These are phyloP conservation scores for Plectrocnemia conspersa DNA, from an alignment of 1,140 invertebrate genomes.

Conservation along the genomic window DNA sequence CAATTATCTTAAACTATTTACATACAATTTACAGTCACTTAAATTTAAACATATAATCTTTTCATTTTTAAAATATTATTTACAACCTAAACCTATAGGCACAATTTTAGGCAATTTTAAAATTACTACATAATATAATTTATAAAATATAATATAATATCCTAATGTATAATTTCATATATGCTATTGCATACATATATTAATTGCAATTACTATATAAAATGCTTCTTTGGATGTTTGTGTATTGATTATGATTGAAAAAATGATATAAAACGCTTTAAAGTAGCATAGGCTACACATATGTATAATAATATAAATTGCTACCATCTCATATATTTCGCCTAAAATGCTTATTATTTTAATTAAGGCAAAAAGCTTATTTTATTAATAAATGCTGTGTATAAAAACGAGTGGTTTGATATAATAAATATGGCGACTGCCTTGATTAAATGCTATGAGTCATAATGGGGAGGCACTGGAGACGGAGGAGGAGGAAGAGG, in stretches of 20 bases:
- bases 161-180: slow-evolving; percentile 4
- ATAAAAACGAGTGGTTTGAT: no score
- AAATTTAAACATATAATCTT: not conserved
- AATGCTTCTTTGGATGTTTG: slow-evolving; percentile 3
- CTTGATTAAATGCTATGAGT: slow-evolving; percentile 29
- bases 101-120: slow-evolving; percentile 19
- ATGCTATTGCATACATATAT: no score
- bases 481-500: slow-evolving; percentile 68
- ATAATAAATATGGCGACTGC: slow-evolving; percentile 15
- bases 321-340: no score
- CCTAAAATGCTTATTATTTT: no score
- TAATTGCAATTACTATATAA: not conserved
- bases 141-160: slow-evolving; percentile 8
- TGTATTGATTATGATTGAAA: not conserved
- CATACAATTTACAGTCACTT: no score
- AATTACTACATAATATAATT: slow-evolving; percentile 2
- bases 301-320: no score
- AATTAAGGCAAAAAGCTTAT: no score
- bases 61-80: slow-evolving; percentile 9
- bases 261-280: not conserved
- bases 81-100: slow-evolving; percentile 18
- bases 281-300: not conserved
- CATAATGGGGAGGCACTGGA: slow-evolving; percentile 56
- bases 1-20: no score
- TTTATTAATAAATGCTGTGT: no score